Conservation (phyloP, 2,888 invertebrate genomes). For the Gnatocerus cornutus region DNA sequence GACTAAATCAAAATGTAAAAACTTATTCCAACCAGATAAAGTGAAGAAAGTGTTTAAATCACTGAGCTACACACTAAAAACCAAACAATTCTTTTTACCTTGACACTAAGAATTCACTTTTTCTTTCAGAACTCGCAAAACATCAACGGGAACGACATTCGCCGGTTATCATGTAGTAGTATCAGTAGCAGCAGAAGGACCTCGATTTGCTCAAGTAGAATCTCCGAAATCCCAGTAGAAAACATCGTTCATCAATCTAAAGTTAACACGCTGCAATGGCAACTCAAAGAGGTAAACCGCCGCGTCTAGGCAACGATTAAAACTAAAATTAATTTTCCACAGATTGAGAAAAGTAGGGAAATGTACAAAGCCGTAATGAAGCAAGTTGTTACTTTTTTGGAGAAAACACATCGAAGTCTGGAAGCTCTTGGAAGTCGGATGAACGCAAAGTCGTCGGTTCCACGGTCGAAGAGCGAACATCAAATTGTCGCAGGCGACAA, state of each 20-base stretch:
- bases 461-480: slow-evolving; percentile 74
- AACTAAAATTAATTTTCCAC: slow-evolving; percentile 49
- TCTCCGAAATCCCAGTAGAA: slow-evolving; percentile 73
- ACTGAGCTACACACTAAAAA: neutral
- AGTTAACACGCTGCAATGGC: slow-evolving; percentile 82
- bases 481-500: slow-evolving; percentile 62
- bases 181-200: slow-evolving; percentile 56
- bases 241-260: slow-evolving; percentile 78
- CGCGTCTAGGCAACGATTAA: too few relatives aligned
- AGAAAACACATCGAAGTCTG: slow-evolving; percentile 79
- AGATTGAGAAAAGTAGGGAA: slow-evolving; percentile 81
- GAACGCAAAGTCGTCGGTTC: slow-evolving; percentile 66
- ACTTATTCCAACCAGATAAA: slow-evolving; percentile 13
- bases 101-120: slow-evolving; percentile 11
- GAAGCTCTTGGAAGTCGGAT: slow-evolving; percentile 71
- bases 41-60: slow-evolving; percentile 32
- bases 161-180: slow-evolving; percentile 55
- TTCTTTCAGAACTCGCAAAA: slow-evolving; percentile 53
- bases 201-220: slow-evolving; percentile 59
- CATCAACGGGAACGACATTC: slow-evolving; percentile 41
- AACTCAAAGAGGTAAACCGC: slow-evolving; percentile 80
- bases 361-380: slow-evolving; percentile 84
- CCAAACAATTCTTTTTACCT: slow-evolving; percentile 7
- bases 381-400: slow-evolving; percentile 81
- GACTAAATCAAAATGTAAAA: slow-evolving; percentile 29